Base-by-base conservation (phyloP, 2,113 vertebrate genomes). In the Scytalopus superciliaris region DNA sequence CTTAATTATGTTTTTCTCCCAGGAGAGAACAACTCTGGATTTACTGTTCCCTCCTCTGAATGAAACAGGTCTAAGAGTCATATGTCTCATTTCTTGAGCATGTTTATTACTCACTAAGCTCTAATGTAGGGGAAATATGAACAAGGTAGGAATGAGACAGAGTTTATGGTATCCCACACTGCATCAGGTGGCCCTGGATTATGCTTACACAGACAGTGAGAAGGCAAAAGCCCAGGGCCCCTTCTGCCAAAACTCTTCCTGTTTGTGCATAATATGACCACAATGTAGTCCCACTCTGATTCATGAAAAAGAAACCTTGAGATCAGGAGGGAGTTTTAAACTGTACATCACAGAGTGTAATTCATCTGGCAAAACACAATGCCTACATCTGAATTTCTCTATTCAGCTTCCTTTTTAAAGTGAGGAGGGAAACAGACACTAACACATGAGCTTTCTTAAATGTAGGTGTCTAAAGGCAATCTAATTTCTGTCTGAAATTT, bases 221-320 rank as follows among this genome's bases (percentile, higher is more conserved):
- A 84, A 82, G 52, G n/a, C 0, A 2, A 75, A 89, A 72, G 15
- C 16, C 12, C 16, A 55, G 27, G 15, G 6, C 10, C 0, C 0
- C 7, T 74, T 87, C 40, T 76, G 45, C 7, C 9, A 40, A 69
- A 83, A 17, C 14, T 30, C 4, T 73, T 85, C 10, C 21, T 75
- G 21, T 53, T 52, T 62, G 13, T 79, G 28, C 28, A 19, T 28
- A 5, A 85, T 79, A 79, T 66, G 9, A 35, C 19, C 7, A 27
- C 12, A 30, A 5, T 25, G 2, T 44, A 27, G 50, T 87, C 14
- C 22, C 33, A 37, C 19, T 60, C 44, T 40, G 39, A 75, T 33
- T 63, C 4, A 64, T 2, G 2, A 19, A 78, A 45, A 64, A 27
- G 31, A 78, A 35, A 55, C 10, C 7, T 5, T 84, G 23, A 79